Conservation (phyloP, 64 coral and sea anemone species). For the Pachyseris speciosa region DNA sequence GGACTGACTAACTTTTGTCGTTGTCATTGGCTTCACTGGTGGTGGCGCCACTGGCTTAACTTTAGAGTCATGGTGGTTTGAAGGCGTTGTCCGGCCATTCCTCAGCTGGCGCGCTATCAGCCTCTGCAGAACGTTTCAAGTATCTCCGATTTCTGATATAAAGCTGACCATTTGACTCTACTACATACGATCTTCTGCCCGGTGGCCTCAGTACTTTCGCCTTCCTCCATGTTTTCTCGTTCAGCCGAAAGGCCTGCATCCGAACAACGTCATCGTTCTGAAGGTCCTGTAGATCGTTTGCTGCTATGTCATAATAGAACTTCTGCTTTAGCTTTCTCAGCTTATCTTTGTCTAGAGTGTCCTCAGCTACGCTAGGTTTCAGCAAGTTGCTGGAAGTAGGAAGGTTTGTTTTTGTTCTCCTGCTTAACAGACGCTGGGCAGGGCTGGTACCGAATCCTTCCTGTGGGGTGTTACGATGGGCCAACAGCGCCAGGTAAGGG, state of each 20-base stretch:
- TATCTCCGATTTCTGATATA: slow-evolving; percentile 2
- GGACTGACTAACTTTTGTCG: no score
- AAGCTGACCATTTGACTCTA: not conserved
- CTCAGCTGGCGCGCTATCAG: not conserved
- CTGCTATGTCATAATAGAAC: not conserved
- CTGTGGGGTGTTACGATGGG: not conserved
- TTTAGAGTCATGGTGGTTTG: no score
- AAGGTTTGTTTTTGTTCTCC: not conserved
- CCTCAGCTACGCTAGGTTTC: not conserved
- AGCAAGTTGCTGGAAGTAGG: not conserved
- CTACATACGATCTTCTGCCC: not conserved
- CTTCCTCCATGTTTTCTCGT: not conserved
- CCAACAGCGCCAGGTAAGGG: not conserved
- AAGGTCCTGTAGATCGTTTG: not conserved
- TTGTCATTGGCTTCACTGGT: no score
- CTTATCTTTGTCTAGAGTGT: not conserved
- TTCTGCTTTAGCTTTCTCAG: not conserved
- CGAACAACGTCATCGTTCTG: not conserved
- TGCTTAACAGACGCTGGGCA: not conserved
- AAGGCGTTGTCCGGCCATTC: not conserved
- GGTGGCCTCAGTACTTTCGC: not conserved
- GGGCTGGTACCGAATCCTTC: not conserved
- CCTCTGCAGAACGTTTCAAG: not conserved
- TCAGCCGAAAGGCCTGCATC: not conserved
- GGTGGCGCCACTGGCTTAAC: no score